phyloP scores from a whole-genome alignment of 2,888 invertebrate genomes.

The Pocota personata region DNA sequence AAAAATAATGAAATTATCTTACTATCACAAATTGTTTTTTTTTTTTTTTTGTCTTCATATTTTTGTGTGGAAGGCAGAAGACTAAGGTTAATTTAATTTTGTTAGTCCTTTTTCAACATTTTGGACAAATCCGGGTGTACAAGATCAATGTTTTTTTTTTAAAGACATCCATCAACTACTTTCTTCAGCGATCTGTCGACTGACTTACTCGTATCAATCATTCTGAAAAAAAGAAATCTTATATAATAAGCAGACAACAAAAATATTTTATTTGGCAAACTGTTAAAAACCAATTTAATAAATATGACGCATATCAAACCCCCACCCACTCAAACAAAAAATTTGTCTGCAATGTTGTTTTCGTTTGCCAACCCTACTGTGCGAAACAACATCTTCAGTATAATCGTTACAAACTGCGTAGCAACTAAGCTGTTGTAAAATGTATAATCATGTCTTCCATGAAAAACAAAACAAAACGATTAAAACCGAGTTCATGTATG shows the following conservation, averaged over 20 bases:
- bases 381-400: background rate
- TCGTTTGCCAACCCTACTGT: background rate
- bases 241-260: background rate
- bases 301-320: slow-evolving; percentile 29
- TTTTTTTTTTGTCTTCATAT: too few species aligned
- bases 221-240: too few species aligned
- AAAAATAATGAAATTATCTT: too few species aligned
- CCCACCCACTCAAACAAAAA: background rate
- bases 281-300: background rate
- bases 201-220: too few species aligned
- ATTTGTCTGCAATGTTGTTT: background rate
- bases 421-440: background rate
- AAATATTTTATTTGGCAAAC: background rate
- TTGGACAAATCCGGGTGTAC: too few species aligned
- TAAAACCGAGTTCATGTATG: background rate
- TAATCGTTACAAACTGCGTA: background rate
- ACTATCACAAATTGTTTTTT: too few species aligned
- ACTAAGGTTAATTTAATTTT: too few species aligned
- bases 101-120: too few species aligned
- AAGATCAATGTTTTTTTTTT: too few species aligned
- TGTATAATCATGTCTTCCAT: background rate
- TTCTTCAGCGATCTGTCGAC: too few species aligned
- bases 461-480: slow-evolving; percentile 22
- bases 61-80: too few species aligned
- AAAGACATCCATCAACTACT: too few species aligned